phyloP scores from a whole-genome alignment of 2,888 invertebrate species.

The Maniola hyperantus region DNA sequence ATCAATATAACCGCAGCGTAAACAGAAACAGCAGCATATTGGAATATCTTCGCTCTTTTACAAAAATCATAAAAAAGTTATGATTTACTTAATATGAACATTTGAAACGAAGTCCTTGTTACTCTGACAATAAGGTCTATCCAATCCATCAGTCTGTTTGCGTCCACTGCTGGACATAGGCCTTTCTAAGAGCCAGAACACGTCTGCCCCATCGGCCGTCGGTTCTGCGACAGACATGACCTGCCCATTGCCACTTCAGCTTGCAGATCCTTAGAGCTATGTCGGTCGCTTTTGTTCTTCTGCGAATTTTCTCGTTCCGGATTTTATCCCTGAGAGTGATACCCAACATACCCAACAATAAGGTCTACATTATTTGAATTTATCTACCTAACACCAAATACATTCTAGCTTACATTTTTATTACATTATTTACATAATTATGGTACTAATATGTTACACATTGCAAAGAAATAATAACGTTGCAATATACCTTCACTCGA shows the following conservation, averaged over 20 bases:
- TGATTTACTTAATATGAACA: neutral
- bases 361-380: neutral
- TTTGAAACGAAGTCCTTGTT: neutral
- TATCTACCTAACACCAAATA: neutral
- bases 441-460: constrained; percentile 14
- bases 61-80: neutral
- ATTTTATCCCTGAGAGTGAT: no score
- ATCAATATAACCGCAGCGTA: constrained; percentile 2
- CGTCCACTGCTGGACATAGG: no score
- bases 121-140: constrained; percentile 2
- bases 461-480: constrained; percentile 25
- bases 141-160: no score
- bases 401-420: no score
- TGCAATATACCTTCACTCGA: constrained; percentile 22
- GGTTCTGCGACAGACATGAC: no score
- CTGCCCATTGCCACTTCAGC: no score
- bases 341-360: no score
- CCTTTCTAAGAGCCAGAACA: no score
- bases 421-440: neutral
- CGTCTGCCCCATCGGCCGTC: no score
- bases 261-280: no score
- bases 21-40: neutral
- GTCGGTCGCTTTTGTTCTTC: no score
- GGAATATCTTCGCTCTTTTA: neutral
- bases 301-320: no score